Evolutionary conservation across 2,113 vertebrate species (phyloP), one percentile per base, ranked within the genome.

Genomic region (Ciconia stormi): DNA sequence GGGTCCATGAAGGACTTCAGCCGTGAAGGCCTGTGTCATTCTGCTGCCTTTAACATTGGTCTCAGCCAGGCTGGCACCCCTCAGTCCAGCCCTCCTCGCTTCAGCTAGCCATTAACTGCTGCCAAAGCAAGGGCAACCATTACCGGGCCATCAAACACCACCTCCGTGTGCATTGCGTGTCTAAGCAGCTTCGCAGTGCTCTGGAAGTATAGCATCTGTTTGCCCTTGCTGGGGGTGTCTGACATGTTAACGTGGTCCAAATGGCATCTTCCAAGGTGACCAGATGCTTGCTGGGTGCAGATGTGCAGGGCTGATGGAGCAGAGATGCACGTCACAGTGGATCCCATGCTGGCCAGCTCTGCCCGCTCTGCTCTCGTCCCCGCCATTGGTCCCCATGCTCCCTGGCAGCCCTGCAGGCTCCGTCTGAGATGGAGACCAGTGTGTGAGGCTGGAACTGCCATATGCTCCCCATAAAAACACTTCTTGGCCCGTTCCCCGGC

Each of bases 341-440:
- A 23, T 85, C 36, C 70, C 0, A 0, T 40, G 80, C 66, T 5
- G 5, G 67, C 49, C 90, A 72, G 50, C 52, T 62, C 78, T 87
- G 36, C 67, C 79, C 8, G 4, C 47, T 63, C 79, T 52, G 32
- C 79, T 36, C 11, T 17, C 46, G 67, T 69, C 59, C 78, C 49
- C 0, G 0, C 29, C 1, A 0, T 40, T 20, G 49, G 67, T 82
- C 58, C 58, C 53, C 15, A 10, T 0, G 0, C 0, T 1, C 66
- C 71, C 80, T 40, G 44, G 65, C 70, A 89, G 20, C 34, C 21
- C 84, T 29, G 7, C 0, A 1, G 20, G 80, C 69, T 84, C 50
- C 5, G 1, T 83, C 69, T 63, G 82, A 47, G 84, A 40, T 76
- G 70, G 47, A 72, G 70, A 63, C 2, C 5, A 6, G 90, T 3